Evolutionary conservation across 2,113 vertebrate genomes (phyloP), one percentile per base, ranked within the genome.

Genomic region (Lamprotornis superbus): DNA sequence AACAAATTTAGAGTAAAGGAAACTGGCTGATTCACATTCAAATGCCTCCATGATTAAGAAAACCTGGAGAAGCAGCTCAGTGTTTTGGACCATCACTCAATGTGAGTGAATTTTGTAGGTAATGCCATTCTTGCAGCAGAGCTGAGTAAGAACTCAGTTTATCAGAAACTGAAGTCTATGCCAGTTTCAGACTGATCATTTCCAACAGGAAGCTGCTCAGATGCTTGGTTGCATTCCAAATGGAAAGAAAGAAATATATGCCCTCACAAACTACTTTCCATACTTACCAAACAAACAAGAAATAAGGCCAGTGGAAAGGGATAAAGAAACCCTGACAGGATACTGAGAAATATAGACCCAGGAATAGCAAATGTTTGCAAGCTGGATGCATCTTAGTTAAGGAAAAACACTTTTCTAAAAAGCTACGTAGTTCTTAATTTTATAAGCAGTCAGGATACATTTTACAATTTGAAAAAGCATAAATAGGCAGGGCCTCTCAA

Each of bases 361-460:
- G 99, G 99, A 90, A 99, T 99, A 49, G 99, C 99, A 98, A 99
- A 99, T 2, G 99, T 99, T 95, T 99, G 99, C 95, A 99, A 98
- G 94, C 99, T 99, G 97, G 94, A 67, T 90, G 56, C 46, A 87
- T 87, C 49, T 97, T 65, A 39, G 95, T 99, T 97, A 99, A 99
- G 98, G 97, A 95, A 60, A 55, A 94, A 42, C 35, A 70, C 31
- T 18, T 25, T 78, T 57, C 25, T 37, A 63, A 79, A 74, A 91
- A 63, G 14, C 71, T 75, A 90, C 13, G 11, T 5, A 19, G 13
- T 37, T 73, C 8, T 39, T 71, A 53, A 33, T 75, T 71, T 89
- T 35, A 5, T 42, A 86, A 86, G 23, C 28, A 46, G 50, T 69
- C 52, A 71, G 16, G 21, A 81, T 39, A 74, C 10, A 27, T 39